A percentile compares a stretch with the other conserved stretches of the same genome.
Conservation (phyloP, 2,888 invertebrate genomes). For the Pammene aurita region DNA sequence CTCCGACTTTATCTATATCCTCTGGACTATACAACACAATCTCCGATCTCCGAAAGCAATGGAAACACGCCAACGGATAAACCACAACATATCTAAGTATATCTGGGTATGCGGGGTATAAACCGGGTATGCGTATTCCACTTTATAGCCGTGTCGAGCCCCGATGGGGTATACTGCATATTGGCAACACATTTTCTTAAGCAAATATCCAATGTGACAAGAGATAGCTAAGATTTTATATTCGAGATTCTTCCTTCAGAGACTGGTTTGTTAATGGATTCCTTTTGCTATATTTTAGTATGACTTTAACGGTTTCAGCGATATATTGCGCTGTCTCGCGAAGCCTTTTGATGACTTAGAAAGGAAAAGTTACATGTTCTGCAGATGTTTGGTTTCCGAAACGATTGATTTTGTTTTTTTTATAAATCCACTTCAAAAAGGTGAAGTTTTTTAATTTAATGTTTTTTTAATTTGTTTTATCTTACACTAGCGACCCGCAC, state of each 20-base stretch:
- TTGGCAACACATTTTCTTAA: slow-evolving; percentile 66
- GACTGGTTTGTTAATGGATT: slow-evolving; percentile 12
- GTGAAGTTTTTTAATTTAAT: no score
- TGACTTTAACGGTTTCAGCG: slow-evolving; percentile 22
- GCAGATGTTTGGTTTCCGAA: no score
- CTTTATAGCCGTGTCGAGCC: slow-evolving; percentile 42
- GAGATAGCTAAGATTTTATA: slow-evolving; percentile 34
- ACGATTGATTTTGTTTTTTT: no score
- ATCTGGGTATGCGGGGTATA: slow-evolving; percentile 11
- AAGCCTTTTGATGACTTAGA: no score
- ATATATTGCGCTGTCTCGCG: neutral
- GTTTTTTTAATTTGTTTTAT: no score
- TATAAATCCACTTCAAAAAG: no score
- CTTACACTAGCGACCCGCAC: no score
- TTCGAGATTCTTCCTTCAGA: slow-evolving; percentile 17
- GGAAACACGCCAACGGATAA: slow-evolving; percentile 31
- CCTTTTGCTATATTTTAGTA: slow-evolving; percentile 10
- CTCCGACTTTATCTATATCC: neutral
- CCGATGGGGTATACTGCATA: slow-evolving; percentile 46
- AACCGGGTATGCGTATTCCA: slow-evolving; percentile 35
- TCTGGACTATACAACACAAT: slow-evolving; percentile 4
- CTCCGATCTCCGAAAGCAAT: slow-evolving; percentile 20
- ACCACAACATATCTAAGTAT: slow-evolving; percentile 31
- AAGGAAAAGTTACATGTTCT: no score
- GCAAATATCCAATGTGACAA: slow-evolving; percentile 60